phyloP scores from a whole-genome alignment of 2,797 vertebrate genomes.

The Pampus argenteus region DNA sequence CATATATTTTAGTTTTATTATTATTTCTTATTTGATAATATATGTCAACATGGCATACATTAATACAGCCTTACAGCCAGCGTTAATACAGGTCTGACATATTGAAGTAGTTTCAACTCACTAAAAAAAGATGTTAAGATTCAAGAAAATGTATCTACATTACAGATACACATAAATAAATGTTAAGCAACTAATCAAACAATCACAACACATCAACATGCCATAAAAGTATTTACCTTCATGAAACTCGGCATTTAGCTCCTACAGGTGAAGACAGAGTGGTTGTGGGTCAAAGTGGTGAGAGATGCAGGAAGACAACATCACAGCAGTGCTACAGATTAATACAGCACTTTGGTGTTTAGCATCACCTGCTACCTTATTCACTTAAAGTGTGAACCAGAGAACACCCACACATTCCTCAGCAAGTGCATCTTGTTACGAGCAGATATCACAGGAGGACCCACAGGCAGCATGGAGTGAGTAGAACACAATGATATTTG shows the following conservation, averaged over 20 bases:
- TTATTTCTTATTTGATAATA: not conserved
- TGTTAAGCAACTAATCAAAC: not conserved
- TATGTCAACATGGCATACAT: not conserved
- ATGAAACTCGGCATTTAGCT: conserved; percentile 85
- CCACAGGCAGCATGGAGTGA: conserved; percentile 5
- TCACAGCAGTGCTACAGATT: conserved; percentile 17
- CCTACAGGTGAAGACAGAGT: conserved; percentile 86
- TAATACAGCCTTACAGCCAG: conserved; percentile 10
- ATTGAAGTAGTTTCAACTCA: not conserved
- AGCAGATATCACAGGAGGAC: conserved; percentile 39
- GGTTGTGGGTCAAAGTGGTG: conserved; percentile 67
- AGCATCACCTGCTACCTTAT: conserved; percentile 21
- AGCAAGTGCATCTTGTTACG: conserved; percentile 38
- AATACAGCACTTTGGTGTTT: not conserved
- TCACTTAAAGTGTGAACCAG: conserved; percentile 31
- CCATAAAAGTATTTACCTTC: conserved; percentile 84
- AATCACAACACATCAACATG: conserved; percentile 19
- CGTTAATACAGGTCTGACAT: not conserved
- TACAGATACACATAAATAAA: not conserved
- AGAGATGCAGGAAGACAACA: conserved; percentile 28
- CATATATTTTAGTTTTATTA: no score
- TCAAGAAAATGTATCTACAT: no score
- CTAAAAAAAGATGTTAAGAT: no score
- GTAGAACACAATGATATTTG: conserved; percentile 1
- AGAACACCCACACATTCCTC: conserved; percentile 51